These are phyloP conservation scores for Cryptocheilus praepositus DNA, from an alignment of 2,888 invertebrate species.

Conservation along the genomic window DNA sequence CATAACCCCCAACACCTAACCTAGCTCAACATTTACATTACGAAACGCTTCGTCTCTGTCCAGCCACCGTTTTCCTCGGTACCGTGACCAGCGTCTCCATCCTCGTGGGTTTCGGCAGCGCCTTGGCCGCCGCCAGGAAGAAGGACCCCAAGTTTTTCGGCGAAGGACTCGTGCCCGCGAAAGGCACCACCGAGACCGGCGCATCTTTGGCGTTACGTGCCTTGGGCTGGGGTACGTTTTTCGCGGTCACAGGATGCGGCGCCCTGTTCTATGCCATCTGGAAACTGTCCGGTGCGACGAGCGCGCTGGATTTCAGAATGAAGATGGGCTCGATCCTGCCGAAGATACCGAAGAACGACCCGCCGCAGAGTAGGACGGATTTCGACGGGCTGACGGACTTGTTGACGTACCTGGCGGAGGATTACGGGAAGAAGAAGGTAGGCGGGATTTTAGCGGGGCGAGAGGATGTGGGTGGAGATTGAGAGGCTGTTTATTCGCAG, in stretches of 20 bases:
- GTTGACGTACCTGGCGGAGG: conserved; percentile 80
- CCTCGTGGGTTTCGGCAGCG: conserved; percentile 87
- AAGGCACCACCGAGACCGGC: conserved; percentile 85
- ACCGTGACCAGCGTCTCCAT: conserved; percentile 87
- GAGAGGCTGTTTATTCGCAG: no score
- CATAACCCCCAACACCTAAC: not conserved
- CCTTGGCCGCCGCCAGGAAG: conserved; percentile 86
- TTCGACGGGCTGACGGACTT: conserved; percentile 91
- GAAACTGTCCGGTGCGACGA: conserved; percentile 91
- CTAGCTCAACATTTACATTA: conserved; percentile 60
- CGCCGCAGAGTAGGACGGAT: conserved; percentile 89
- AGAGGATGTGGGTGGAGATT: no score
- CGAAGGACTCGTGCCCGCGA: conserved; percentile 81
- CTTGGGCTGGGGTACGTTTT: conserved; percentile 90
- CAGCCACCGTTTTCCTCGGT: conserved; percentile 84
- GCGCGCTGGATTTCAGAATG: conserved; percentile 88
- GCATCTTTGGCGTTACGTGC: conserved; percentile 87
- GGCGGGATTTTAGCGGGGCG: no score
- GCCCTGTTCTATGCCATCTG: conserved; percentile 88
- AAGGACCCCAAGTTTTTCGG: conserved; percentile 87
- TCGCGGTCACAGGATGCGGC: conserved; percentile 90
- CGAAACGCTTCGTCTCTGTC: not conserved
- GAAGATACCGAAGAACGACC: conserved; percentile 84
- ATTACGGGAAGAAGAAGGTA: conserved; percentile 56
- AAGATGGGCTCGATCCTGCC: conserved; percentile 89